Evolutionary conservation across 2,113 vertebrate genomes (phyloP).

Genomic region (Cephalophus harveyi): DNA sequence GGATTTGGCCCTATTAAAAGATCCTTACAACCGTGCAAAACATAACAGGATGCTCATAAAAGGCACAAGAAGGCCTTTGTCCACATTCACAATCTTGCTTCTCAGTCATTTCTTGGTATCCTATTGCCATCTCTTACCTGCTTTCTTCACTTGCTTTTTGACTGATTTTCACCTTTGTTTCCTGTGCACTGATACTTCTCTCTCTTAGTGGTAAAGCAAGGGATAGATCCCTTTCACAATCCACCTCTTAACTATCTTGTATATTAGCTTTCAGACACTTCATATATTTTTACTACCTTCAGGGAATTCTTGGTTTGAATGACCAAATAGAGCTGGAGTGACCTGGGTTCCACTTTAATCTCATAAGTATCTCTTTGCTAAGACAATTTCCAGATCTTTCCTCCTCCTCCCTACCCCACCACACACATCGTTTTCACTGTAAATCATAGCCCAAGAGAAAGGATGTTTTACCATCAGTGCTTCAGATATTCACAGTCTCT

Average conservation of each 20-base stretch:
- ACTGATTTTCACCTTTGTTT: background rate
- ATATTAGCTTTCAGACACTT: background rate
- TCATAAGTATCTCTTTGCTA: background rate
- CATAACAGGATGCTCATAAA: background rate
- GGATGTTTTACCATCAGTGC: background rate
- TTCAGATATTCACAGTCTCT: background rate
- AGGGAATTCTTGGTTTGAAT: background rate
- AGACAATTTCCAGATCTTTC: background rate
- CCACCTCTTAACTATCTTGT: background rate
- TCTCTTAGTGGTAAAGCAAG: background rate
- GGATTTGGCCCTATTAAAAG: background rate
- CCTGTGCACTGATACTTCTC: background rate
- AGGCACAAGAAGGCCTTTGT: background rate
- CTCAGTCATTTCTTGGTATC: background rate
- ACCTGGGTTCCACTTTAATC: background rate
- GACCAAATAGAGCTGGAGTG: background rate
- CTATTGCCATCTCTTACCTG: background rate
- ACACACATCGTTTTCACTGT: background rate
- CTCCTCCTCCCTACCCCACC: fast-evolving
- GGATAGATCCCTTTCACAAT: background rate
- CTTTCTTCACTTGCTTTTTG: background rate
- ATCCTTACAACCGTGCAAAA: background rate
- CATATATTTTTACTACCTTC: background rate
- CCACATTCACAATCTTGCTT: background rate
- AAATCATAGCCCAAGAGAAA: background rate